Evolutionary conservation across 2,888 invertebrate species (phyloP).

Genomic region (Nymphalis polychloros): DNA sequence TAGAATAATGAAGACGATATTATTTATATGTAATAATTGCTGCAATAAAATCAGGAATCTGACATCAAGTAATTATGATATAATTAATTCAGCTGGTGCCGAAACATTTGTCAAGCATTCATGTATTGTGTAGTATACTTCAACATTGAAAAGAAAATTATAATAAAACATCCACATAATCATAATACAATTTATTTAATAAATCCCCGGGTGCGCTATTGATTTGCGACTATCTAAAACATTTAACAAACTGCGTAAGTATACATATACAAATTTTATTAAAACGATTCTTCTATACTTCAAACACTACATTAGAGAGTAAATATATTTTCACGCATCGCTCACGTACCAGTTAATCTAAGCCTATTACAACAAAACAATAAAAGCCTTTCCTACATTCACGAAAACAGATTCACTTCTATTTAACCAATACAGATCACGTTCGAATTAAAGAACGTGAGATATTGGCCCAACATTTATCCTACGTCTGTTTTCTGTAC

Average conservation of each 20-base stretch:
- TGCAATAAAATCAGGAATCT: background rate
- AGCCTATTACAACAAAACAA: background rate
- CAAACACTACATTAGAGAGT: conserved; percentile 22
- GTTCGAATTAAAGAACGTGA: conserved; percentile 26
- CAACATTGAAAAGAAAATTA: background rate
- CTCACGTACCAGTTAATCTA: conserved; percentile 15
- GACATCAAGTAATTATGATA: background rate
- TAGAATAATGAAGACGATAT: background rate
- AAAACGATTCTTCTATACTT: conserved; percentile 13
- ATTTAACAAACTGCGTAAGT: conserved; percentile 21
- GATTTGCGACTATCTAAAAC: conserved; percentile 26
- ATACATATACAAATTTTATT: conserved; percentile 14
- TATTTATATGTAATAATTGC: background rate
- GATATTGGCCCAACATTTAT: conserved; percentile 9
- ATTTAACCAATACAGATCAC: conserved; percentile 17
- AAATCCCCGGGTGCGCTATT: conserved; percentile 22
- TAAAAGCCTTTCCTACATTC: background rate
- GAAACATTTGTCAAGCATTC: background rate
- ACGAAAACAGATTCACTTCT: background rate
- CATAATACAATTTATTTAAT: conserved; percentile 34
- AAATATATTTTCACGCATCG: conserved; percentile 22
- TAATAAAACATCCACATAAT: conserved; percentile 24
- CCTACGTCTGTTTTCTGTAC: background rate
- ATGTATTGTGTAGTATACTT: background rate
- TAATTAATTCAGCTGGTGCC: background rate